Percentiles rank a stretch among this genome's conserved stretches.
phyloP scores from a whole-genome alignment of 1,140 invertebrate species.

The Agrilus planipennis region DNA sequence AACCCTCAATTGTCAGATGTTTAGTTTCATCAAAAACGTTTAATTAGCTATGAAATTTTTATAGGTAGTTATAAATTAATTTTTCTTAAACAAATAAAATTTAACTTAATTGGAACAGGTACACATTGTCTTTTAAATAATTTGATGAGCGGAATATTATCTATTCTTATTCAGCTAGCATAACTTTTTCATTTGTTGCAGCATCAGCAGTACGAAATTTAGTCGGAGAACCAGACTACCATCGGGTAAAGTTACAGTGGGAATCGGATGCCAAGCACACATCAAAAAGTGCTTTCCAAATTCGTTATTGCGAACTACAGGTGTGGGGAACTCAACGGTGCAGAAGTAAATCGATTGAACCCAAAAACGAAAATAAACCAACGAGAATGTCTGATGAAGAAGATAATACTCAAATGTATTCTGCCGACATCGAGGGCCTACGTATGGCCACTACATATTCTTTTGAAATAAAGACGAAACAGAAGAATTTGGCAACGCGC shows the following conservation, averaged over 20 bases:
- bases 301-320: constrained; percentile 63
- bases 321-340: constrained; percentile 62
- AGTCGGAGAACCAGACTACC: constrained; percentile 58
- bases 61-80: too few species aligned
- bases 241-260: constrained; percentile 56
- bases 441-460: constrained; percentile 69
- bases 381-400: constrained; percentile 26
- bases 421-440: constrained; percentile 46
- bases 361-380: constrained; percentile 13
- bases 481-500: constrained; percentile 27
- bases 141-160: too few species aligned
- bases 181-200: too few species aligned
- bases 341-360: constrained; percentile 39
- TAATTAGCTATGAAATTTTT: too few species aligned
- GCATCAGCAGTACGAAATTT: constrained; percentile 54
- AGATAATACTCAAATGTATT: constrained; percentile 31
- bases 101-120: too few species aligned
- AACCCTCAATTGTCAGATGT: too few species aligned
- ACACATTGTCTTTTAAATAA: too few species aligned
- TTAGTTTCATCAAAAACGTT: too few species aligned
- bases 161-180: too few species aligned
- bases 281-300: constrained; percentile 40
- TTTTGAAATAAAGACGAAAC: constrained; percentile 54
- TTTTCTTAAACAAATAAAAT: too few species aligned
- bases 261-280: constrained; percentile 31